Conservation (phyloP, 2,113 vertebrate species). For the Cebus imitator region DNA sequence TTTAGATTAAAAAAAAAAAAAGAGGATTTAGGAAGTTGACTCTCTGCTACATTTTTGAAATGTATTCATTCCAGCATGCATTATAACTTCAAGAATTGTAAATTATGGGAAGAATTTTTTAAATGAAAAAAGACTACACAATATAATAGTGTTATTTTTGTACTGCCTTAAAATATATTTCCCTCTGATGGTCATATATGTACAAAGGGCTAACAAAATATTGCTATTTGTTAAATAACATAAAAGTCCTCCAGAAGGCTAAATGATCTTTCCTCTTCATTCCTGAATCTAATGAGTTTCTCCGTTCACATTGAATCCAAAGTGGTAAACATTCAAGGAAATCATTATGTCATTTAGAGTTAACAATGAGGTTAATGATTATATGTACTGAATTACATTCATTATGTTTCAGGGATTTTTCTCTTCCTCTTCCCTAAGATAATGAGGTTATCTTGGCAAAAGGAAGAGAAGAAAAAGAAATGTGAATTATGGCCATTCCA, state of each 20-base stretch:
- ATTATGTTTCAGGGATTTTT: slow-evolving; percentile 29
- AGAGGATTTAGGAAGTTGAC: neutral
- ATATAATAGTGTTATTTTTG: neutral
- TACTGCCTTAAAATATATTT: neutral
- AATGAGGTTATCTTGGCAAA: slow-evolving; percentile 48
- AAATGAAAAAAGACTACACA: slow-evolving; percentile 3
- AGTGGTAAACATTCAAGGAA: neutral
- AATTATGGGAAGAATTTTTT: neutral
- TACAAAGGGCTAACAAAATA: neutral
- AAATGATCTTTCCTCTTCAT: neutral
- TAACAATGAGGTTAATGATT: slow-evolving; percentile 16
- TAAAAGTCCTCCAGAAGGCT: neutral
- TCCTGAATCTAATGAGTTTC: neutral
- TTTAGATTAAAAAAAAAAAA: neutral
- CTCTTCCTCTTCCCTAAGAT: neutral
- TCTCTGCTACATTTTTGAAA: neutral
- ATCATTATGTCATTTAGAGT: neutral
- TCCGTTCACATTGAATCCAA: slow-evolving; percentile 11
- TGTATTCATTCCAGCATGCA: neutral
- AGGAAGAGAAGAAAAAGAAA: neutral
- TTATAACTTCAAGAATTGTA: neutral
- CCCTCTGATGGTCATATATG: neutral
- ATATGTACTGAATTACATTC: slow-evolving; percentile 11
- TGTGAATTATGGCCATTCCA: slow-evolving; percentile 1
- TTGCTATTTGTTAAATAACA: slow-evolving; percentile 13